Evolutionary conservation across 2,888 invertebrate genomes (phyloP), one percentile per base, ranked within the genome.

Genomic region (Meliscaeva auricollis): DNA sequence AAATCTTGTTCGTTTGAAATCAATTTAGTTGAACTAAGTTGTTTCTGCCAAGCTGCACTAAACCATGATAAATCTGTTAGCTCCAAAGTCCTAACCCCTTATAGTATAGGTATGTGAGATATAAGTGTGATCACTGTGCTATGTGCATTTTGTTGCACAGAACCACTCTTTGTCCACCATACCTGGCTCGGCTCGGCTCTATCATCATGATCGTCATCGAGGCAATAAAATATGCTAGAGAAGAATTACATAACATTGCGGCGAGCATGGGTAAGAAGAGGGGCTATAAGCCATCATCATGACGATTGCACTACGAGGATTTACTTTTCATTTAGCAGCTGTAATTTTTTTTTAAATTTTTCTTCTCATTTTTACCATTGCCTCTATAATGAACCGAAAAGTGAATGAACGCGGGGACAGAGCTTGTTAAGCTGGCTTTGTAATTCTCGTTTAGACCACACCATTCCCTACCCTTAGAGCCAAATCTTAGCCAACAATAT

Each of bases 281-380:
- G 66, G 75, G 66, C 32, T 56, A 64, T 66, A 72, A 84, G 75
- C 80, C 79, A 84, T 60, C 66, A 32, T 30, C 46, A 48, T 66
- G 80, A 84, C 84, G 70, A 80, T 80, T 84, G 84, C 84, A 80
- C 66, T 70, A 72, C 68, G 80, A 84, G 80, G 72, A 84, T 84
- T 84, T 80, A 32, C 66, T 80, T 80, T 84, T 84, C 83, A 64
- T 83, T 79, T 83, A 80, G 80, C 84, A 84, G 75, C 74, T 84
- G 79, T 17, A 46, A 17, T 41, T 22, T 35, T 41, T 35, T 41
- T 54, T n/a, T n/a, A n/a, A n/a, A n/a, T n/a, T 20, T 56, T 50
- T 38, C 22, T 52, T 74, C n/a, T 35, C 38, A 38, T 3, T 9
- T 38, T 38, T 0, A 35, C 7, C 35, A 35, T 38, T 38, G 9